Evolutionary conservation across 2,888 invertebrate genomes (phyloP).

Genomic region (Eucera pruinosa): DNA sequence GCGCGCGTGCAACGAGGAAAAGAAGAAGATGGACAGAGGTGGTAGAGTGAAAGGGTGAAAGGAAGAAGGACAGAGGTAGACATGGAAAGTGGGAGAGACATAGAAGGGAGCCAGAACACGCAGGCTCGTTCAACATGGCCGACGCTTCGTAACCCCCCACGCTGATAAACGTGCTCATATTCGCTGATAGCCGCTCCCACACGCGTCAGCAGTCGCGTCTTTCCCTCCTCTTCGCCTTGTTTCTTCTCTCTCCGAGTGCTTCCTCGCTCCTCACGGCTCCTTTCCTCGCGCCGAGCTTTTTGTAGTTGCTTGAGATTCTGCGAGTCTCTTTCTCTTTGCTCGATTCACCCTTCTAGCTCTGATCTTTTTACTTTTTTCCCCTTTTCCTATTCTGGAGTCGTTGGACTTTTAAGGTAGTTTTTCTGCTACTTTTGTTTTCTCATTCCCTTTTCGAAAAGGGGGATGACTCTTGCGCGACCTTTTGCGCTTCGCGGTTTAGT

Average conservation of each 20-base stretch:
- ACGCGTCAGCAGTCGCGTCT: constrained; percentile 51
- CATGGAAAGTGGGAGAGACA: constrained; percentile 29
- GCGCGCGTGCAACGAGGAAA: background rate
- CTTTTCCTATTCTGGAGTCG: background rate
- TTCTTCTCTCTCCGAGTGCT: constrained; percentile 59
- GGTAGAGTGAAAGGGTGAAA: constrained; percentile 18
- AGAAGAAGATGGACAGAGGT: background rate
- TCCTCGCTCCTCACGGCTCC: constrained; percentile 6
- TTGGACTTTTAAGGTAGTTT: background rate
- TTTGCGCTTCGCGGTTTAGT: no score
- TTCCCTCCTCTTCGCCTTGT: constrained; percentile 44
- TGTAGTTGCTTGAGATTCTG: background rate
- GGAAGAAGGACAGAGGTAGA: constrained; percentile 9
- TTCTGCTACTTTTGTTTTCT: background rate
- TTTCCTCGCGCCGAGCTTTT: constrained; percentile 1
- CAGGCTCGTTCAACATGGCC: constrained; percentile 73
- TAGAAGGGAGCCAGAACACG: constrained; percentile 41
- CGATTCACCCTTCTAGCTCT: constrained; percentile 3
- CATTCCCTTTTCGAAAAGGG: background rate
- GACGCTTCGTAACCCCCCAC: constrained; percentile 62
- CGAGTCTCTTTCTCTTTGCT: background rate
- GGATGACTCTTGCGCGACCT: no score
- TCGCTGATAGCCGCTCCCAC: constrained; percentile 66
- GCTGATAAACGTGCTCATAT: constrained; percentile 61
- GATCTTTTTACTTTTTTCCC: background rate